Evolutionary conservation across 2,797 vertebrate species (phyloP), one percentile per base, ranked within the genome.

Genomic region (Clamator glandarius): DNA sequence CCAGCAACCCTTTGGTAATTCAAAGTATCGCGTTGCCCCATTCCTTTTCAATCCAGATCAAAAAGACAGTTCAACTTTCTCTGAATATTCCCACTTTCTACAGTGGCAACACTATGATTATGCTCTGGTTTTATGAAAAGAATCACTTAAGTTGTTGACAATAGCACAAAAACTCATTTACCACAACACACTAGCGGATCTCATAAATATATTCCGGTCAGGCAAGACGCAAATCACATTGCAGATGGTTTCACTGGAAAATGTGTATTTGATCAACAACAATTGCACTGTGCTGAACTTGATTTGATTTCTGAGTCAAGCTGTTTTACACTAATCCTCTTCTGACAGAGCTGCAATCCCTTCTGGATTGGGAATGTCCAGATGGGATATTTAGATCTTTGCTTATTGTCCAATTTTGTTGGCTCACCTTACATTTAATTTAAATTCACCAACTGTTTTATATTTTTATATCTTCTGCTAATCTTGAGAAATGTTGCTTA

Each of bases 191-290:
- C 3, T 2, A 11, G 39, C 24, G 62, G 54, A 39, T 31, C 83
- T 90, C 73, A 55, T 86, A 35, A 48, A 78, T 69, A 79, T 28
- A 93, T 89, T 90, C 88, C 67, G 83, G 67, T 79, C 90, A 94
- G 92, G 79, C 80, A 70, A 58, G 83, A 57, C 14, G 1, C 62
- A 84, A 75, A 86, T 73, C 88, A 17, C 67, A 12, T 44, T 88
- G 93, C 93, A 95, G 93, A 90, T 94, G 90, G 74, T 75, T 84
- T 42, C 69, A 36, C 81, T 82, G 66, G 59, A 52, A 80, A 66
- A 70, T 0, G 15, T 69, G 72, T 31, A 7, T 87, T 82, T 92
- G 88, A 61, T 51, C 85, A 85, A 28, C 63, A 79, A 26, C 54
- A 55, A 73, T 12, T 28, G 79, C 83, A n/a, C 79, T 4, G 46